Percentiles rank a stretch among this genome's conserved stretches.
Conservation (phyloP, 2,888 invertebrate genomes). For the Phanerotoma sp. region DNA sequence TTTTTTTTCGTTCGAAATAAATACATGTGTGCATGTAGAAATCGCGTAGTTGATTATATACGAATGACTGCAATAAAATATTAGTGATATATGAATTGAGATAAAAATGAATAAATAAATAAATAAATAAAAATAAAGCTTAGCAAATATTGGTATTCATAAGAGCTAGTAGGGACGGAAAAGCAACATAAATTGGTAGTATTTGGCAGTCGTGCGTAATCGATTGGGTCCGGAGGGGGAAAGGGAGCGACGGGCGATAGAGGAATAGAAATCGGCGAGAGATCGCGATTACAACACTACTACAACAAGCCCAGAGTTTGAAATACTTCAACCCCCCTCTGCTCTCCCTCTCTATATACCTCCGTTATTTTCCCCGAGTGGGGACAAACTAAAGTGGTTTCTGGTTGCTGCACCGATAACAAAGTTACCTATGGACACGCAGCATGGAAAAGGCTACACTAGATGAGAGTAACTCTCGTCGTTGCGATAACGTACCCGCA, state of each 20-base stretch:
- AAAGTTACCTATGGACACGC: constrained; percentile 27
- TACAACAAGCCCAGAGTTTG: background rate
- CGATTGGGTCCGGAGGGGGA: constrained; percentile 7
- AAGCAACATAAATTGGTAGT: background rate
- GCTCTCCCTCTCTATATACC: background rate
- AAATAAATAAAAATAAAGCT: background rate
- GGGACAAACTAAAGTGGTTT: constrained; percentile 1
- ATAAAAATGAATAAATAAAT: too few relatives aligned
- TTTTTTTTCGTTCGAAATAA: too few relatives aligned
- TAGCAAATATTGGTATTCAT: too few relatives aligned
- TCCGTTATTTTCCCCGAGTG: background rate
- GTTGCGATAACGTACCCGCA: constrained; percentile 52
- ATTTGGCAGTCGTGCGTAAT: constrained; percentile 7
- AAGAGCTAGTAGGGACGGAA: background rate
- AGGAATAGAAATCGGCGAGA: background rate
- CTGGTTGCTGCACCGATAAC: constrained; percentile 29
- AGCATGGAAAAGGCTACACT: constrained; percentile 33
- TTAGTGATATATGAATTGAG: too few relatives aligned
- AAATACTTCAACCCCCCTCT: background rate
- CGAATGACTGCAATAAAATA: too few relatives aligned
- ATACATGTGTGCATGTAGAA: too few relatives aligned
- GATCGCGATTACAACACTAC: background rate
- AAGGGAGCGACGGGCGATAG: background rate
- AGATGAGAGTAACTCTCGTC: constrained; percentile 38
- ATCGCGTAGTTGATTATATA: too few relatives aligned